Percentiles rank a stretch among this genome's conserved stretches.
phyloP scores from a whole-genome alignment of 2,888 invertebrate species.

The Thereva unica region DNA sequence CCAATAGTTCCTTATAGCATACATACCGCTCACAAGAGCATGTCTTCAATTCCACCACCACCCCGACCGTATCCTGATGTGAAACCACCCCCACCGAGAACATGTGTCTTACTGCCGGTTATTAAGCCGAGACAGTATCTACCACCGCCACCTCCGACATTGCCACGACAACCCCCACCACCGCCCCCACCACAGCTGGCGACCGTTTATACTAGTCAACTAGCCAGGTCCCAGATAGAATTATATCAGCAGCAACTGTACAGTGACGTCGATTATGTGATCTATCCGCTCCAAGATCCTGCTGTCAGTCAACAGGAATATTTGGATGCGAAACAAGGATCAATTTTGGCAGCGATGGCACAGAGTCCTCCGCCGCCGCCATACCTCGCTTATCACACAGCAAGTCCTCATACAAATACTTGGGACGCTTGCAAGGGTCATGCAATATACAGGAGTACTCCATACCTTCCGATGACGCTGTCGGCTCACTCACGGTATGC shows the following conservation, averaged over 20 bases:
- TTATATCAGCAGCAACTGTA: constrained; percentile 88
- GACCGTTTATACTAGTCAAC: constrained; percentile 71
- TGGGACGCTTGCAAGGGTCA: constrained; percentile 66
- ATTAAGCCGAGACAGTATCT: constrained; percentile 66
- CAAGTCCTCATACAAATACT: constrained; percentile 48
- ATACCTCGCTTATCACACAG: constrained; percentile 62
- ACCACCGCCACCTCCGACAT: constrained; percentile 72
- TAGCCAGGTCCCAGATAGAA: constrained; percentile 77
- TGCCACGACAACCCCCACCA: constrained; percentile 64
- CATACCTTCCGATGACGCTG: constrained; percentile 72
- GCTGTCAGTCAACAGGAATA: constrained; percentile 89
- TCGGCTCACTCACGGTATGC: constrained; percentile 73
- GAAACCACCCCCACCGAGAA: constrained; percentile 60
- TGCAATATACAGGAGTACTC: constrained; percentile 80
- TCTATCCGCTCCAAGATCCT: constrained; percentile 88
- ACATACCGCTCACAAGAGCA: constrained; percentile 67
- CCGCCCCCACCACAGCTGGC: constrained; percentile 71
- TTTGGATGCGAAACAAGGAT: constrained; percentile 78
- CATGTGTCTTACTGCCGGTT: constrained; percentile 64
- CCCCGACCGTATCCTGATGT: constrained; percentile 59
- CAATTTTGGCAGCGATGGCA: constrained; percentile 68
- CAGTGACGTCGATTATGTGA: constrained; percentile 89
- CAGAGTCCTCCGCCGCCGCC: constrained; percentile 65
- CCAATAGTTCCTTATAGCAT: constrained; percentile 62
- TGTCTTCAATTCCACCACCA: constrained; percentile 61